Base-by-base conservation (phyloP, 1,140 invertebrate genomes). In the Drosophila tsacasi region DNA sequence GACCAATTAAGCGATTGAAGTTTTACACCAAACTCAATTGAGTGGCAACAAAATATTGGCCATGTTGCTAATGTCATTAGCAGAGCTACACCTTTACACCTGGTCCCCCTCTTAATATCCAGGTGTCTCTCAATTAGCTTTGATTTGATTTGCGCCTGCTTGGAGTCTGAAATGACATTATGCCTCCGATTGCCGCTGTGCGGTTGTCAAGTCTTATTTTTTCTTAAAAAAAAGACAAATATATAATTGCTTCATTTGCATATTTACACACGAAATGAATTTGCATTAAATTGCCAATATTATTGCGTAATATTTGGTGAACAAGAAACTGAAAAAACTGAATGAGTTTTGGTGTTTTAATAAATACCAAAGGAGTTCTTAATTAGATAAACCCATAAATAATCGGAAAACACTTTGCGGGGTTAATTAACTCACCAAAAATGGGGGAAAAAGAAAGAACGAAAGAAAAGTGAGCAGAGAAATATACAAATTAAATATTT, bases 201-300 rank as follows among this genome's bases (percentile, higher is more conserved):
- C 32, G 55, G 39, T 59, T 73, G 68, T 47, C 57, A 63, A 35
- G 32, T 58, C 66, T 71, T 78, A 63, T 71, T 78, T 60, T 60
- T 23, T 35, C 21, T 8, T n/a, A 42, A 73, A 61, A 73, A 58
- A 50, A 39, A 35, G 17, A 35, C 30, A 61, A 35, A 62, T 23
- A 67, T 39, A 76, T 65, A 65, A 66, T 83, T 68, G 44, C 73
- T 58, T 54, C 57, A 76, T 84, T 84, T 72, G 72, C 77, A 77
- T 83, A 61, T 81, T 84, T 63, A 65, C 69, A 83, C 64, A 65
- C 76, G 63, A 74, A 49, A 47, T 50, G 62, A 60, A 76, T 77
- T 73, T 73, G 69, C 67, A 73, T 73, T 52, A 73, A 73, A 67
- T 64, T 57, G 68, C 37, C 40, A 52, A 62, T 47, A 57, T 40